Conservation (phyloP, 2,888 invertebrate species). For the Trachelus stipa region DNA sequence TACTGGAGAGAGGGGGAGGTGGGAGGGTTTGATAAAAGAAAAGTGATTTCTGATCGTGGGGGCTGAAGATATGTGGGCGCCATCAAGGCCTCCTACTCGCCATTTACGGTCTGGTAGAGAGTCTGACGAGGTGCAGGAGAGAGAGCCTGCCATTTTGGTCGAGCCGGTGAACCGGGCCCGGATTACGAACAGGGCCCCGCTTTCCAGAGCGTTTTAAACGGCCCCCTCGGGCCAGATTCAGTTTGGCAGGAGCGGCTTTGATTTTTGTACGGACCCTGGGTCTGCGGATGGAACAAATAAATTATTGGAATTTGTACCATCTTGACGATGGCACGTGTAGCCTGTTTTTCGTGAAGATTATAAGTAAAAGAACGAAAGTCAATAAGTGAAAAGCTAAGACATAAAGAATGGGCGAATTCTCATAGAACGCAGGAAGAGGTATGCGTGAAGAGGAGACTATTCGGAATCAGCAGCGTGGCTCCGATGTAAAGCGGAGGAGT, state of each 20-base stretch:
- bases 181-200: background rate
- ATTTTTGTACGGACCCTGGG: background rate
- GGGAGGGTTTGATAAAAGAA: background rate
- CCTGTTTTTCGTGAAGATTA: background rate
- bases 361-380: background rate
- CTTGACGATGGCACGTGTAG: background rate
- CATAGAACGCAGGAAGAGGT: background rate
- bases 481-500: background rate
- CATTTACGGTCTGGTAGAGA: constrained; percentile 53
- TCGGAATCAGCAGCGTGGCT: background rate
- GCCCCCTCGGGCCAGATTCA: background rate
- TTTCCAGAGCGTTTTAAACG: background rate
- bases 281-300: background rate
- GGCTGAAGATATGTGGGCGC: constrained; percentile 52
- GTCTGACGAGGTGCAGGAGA: constrained; percentile 7
- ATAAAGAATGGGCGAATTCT: background rate
- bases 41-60: constrained; percentile 7
- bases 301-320: background rate
- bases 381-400: background rate
- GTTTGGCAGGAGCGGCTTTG: background rate
- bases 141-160: constrained; percentile 1
- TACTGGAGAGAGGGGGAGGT: background rate
- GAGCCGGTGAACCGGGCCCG: background rate
- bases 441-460: background rate
- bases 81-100: constrained; percentile 59